These are phyloP conservation scores for Cyphomyrus discorhynchus DNA, from an alignment of 2,113 vertebrate species.

Conservation along the genomic window DNA sequence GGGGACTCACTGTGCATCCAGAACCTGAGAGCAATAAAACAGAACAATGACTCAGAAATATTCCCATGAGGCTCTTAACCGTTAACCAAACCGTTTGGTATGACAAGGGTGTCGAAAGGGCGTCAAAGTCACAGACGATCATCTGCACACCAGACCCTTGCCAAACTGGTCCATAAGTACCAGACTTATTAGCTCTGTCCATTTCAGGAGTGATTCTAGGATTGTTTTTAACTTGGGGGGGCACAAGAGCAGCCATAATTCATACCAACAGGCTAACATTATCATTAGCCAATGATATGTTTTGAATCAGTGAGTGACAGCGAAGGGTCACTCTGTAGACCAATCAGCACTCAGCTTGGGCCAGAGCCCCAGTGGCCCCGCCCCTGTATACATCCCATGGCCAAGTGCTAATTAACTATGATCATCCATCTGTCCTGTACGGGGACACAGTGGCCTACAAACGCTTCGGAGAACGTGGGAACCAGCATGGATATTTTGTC, in stretches of 20 bases:
- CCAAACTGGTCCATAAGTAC: not conserved
- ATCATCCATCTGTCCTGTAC: not conserved
- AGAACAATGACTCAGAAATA: not conserved
- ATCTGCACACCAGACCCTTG: not conserved
- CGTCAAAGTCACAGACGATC: not conserved
- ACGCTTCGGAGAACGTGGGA: not conserved
- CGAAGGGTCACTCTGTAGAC: not conserved
- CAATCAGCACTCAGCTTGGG: not conserved
- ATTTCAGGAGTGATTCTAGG: not conserved
- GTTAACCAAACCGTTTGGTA: not conserved
- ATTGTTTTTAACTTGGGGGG: not conserved
- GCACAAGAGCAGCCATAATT: not conserved
- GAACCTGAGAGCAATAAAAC: not conserved
- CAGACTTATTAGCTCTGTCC: not conserved
- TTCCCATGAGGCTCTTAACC: not conserved
- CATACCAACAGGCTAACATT: not conserved
- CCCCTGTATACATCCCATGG: not conserved
- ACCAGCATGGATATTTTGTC: not conserved
- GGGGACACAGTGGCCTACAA: not conserved
- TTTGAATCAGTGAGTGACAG: not conserved
- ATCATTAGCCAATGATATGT: not conserved
- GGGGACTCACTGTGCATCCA: not conserved
- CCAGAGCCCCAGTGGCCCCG: not conserved
- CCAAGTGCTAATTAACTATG: not conserved
- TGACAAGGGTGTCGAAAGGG: not conserved